Base-by-base conservation (phyloP, 2,888 invertebrate species). In the Netelia inedita region DNA sequence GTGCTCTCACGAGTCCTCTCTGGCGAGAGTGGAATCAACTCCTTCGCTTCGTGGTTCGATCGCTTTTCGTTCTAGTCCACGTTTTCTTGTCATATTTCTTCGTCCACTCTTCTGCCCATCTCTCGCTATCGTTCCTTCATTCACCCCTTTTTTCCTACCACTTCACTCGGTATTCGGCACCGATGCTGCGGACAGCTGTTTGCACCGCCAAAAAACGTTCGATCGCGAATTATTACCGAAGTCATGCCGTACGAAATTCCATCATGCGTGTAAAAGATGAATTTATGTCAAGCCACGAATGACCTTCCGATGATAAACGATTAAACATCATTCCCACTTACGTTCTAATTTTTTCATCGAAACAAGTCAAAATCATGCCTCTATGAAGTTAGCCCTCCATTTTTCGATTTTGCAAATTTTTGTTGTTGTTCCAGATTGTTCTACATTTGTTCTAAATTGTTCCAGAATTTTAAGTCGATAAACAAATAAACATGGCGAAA, bases 71-170 rank as follows among this genome's bases (percentile, higher is more conserved):
- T 68, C 65, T 66, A 68, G 50, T 59, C 46, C 69, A 74, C 68
- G 57, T 81, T 81, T 79, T 73, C 78, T 71, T 69, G 19, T 57
- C 76, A 68, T 69, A 63, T 63, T 74, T 57, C 73, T 73, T 63
- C 68, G 68, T n/a, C 73, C 43, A 23, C 41, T 35, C 28, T 65
- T 59, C 75, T 63, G n/a, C 73, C 57, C 63, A 16, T 71, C 63
- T 69, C 66, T 74, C 73, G 43, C 21, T 28, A 78, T 73, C 63
- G 55, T 63, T 78, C 55, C 50, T 59, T 55, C 28, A 78, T 68
- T 66, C 63, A 46, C n/a, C 63, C 14, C 41, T 78, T 81, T 80
- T 84, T 84, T n/a, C 46, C 2, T 3, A 19, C 75, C 16, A 41
- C 59, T 14, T 14, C 66, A 50, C 69, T 59, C 43, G 55, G 28